phyloP scores from a whole-genome alignment of 2,888 invertebrate genomes.

The Mallateleia sp. region DNA sequence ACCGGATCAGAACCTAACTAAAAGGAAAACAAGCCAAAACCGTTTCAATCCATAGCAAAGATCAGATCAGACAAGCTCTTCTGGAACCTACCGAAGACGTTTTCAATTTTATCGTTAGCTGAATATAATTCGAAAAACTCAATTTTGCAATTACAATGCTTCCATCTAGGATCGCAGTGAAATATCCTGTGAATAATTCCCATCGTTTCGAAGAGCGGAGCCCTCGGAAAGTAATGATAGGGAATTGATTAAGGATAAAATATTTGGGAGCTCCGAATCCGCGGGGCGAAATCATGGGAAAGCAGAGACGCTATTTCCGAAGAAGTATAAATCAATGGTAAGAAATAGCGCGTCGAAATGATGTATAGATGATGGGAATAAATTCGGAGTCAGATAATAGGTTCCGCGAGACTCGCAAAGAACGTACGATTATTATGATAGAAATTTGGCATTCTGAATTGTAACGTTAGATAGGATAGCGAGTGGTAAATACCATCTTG shows the following conservation, averaged over 20 bases:
- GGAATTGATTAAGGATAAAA: slow-evolving; percentile 52
- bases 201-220: background rate
- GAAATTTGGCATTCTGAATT: background rate
- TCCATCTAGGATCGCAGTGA: background rate
- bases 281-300: background rate
- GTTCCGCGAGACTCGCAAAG: background rate
- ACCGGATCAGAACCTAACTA: slow-evolving; percentile 61
- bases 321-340: slow-evolving; percentile 31
- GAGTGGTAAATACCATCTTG: too few species aligned
- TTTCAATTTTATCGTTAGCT: slow-evolving; percentile 54
- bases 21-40: slow-evolving; percentile 65
- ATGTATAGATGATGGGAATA: slow-evolving; percentile 16
- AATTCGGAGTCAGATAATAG: background rate
- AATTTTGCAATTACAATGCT: slow-evolving; percentile 17
- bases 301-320: slow-evolving; percentile 35
- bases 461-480: background rate
- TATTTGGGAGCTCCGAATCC: slow-evolving; percentile 18
- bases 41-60: slow-evolving; percentile 53
- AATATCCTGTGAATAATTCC: slow-evolving; percentile 50
- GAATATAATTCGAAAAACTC: slow-evolving; percentile 20
- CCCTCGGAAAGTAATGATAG: slow-evolving; percentile 19
- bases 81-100: slow-evolving; percentile 45
- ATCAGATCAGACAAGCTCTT: slow-evolving; percentile 48
- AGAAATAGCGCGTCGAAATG: slow-evolving; percentile 11
- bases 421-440: background rate